Conservation (phyloP, 2,113 vertebrate species). For the Grallaria varia region DNA sequence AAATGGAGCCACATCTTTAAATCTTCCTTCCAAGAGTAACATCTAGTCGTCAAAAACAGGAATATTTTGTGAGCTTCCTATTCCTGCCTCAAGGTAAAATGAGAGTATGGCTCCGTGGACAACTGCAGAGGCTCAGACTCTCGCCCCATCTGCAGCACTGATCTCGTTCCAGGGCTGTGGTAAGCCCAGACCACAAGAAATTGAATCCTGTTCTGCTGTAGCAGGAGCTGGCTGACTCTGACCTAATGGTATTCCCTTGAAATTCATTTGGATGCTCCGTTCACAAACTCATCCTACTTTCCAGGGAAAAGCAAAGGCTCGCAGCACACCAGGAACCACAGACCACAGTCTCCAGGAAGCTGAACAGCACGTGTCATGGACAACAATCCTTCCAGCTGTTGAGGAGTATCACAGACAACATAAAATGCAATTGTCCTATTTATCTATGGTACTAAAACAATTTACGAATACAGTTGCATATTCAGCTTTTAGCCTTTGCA, state of each 20-base stretch:
- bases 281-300: background rate
- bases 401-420: background rate
- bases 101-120: background rate
- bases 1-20: background rate
- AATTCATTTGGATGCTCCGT: background rate
- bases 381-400: background rate
- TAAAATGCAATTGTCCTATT: background rate
- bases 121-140: background rate
- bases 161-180: background rate
- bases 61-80: background rate
- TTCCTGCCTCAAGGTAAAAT: background rate
- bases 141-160: background rate
- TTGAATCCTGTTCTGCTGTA: background rate
- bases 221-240: background rate
- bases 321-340: background rate
- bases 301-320: background rate
- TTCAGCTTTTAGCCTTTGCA: background rate
- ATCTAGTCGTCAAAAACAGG: background rate
- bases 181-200: conserved; percentile 3
- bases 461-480: background rate
- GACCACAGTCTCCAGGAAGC: background rate
- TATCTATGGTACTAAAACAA: background rate
- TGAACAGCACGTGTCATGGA: background rate
- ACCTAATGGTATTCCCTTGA: background rate
- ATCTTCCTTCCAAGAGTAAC: conserved; percentile 27